These are phyloP conservation scores for Hydropotes inermis DNA, from an alignment of 2,113 vertebrate species.

Conservation along the genomic window DNA sequence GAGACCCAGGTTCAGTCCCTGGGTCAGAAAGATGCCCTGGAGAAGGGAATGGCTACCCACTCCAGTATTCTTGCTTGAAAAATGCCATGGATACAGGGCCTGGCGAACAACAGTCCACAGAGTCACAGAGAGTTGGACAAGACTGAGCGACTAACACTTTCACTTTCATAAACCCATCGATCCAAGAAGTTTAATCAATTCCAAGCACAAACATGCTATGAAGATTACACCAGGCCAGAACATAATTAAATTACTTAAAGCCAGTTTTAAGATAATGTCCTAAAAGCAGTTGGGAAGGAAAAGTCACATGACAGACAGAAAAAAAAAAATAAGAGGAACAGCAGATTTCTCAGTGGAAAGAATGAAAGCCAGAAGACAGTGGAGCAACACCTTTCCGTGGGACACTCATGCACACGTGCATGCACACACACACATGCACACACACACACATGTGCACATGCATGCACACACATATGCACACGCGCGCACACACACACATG, in stretches of 20 bases:
- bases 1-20: not conserved
- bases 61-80: not conserved
- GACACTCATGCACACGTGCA: not conserved
- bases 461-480: too few relatives aligned
- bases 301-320: not conserved
- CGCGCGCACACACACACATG: too few relatives aligned
- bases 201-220: not conserved
- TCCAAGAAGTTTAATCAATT: not conserved
- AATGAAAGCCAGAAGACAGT: not conserved
- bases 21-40: not conserved
- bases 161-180: not conserved
- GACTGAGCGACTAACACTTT: not conserved
- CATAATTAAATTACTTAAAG: not conserved
- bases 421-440: not conserved
- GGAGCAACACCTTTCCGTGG: not conserved
- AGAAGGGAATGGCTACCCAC: not conserved
- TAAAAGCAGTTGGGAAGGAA: not conserved
- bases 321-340: not conserved
- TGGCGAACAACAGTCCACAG: fast-evolving
- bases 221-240: not conserved
- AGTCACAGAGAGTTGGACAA: not conserved
- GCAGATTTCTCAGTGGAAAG: not conserved
- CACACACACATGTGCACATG: too few relatives aligned
- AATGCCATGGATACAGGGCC: not conserved
- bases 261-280: not conserved